Percentiles rank a stretch among this genome's conserved stretches.
These are phyloP conservation scores for Erpetoichthys calabaricus DNA, from an alignment of 2,797 vertebrate genomes.

Conservation along the genomic window DNA sequence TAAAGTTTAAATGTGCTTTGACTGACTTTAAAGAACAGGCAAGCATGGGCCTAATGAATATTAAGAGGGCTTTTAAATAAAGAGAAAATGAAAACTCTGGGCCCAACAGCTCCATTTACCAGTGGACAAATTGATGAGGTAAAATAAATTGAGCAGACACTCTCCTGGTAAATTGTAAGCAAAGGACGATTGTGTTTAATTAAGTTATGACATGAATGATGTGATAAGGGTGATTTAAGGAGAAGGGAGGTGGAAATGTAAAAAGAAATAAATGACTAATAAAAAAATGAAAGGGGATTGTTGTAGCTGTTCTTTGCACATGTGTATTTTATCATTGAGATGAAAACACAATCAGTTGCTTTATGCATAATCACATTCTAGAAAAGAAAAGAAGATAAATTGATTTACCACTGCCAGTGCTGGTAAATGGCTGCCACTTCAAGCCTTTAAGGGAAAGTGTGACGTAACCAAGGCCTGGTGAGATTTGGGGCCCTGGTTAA, in stretches of 20 bases:
- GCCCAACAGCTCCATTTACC: slow-evolving; percentile 7
- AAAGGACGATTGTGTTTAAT: slow-evolving; percentile 1
- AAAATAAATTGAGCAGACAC: slow-evolving; percentile 2
- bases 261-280: no score
- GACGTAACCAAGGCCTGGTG: no score
- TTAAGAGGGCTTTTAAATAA: slow-evolving; percentile 15
- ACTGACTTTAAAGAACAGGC: slow-evolving; percentile 15
- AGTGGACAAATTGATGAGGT: background rate
- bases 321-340: no score
- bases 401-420: no score
- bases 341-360: no score
- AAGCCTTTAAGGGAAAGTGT: no score
- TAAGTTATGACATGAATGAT: slow-evolving; percentile 5
- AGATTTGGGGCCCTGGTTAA: no score
- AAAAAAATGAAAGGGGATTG: no score
- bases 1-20: slow-evolving; percentile 16
- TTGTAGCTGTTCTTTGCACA: no score
- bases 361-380: no score
- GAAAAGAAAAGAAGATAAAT: no score
- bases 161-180: slow-evolving; percentile 1
- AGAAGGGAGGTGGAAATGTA: background rate
- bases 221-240: slow-evolving; percentile 2
- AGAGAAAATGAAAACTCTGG: slow-evolving; percentile 7
- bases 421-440: no score
- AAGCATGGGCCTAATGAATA: slow-evolving; percentile 17